These are phyloP conservation scores for Trigoniulus corallinus DNA, from an alignment of 1,140 invertebrate genomes.

Conservation along the genomic window DNA sequence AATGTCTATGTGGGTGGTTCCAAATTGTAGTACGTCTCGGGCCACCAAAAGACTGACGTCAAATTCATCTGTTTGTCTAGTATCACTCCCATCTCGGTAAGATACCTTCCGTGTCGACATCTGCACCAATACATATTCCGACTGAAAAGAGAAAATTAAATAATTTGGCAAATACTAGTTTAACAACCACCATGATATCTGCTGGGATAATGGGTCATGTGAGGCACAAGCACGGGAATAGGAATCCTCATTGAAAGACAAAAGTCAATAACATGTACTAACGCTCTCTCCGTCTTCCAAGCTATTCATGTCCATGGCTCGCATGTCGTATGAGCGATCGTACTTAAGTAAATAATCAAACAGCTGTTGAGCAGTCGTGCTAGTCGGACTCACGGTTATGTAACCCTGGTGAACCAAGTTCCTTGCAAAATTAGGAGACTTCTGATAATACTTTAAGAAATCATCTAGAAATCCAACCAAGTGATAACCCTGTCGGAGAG, in stretches of 20 bases:
- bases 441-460: conserved; percentile 66
- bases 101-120: conserved; percentile 36
- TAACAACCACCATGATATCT: too few species aligned
- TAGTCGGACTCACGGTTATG: conserved; percentile 38
- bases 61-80: conserved; percentile 46
- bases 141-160: conserved; percentile 13
- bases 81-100: conserved; percentile 42
- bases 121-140: conserved; percentile 39
- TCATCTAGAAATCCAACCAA: conserved; percentile 60
- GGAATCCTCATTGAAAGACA: conserved; percentile 1
- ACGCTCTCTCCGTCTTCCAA: conserved; percentile 12
- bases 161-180: too few species aligned
- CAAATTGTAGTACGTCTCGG: too few species aligned
- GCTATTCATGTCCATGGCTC: conserved; percentile 45
- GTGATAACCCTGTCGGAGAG: conserved; percentile 51
- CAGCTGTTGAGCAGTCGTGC: conserved; percentile 44
- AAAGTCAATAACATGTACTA: conserved; percentile 3
- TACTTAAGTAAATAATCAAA: conserved; percentile 55
- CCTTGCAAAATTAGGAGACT: conserved; percentile 62
- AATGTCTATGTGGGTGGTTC: neutral
- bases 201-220: too few species aligned
- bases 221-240: too few species aligned
- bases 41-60: conserved; percentile 48
- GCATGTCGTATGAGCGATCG: conserved; percentile 50
- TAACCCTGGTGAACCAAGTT: conserved; percentile 52